phyloP scores from a whole-genome alignment of 2,113 vertebrate genomes.

The Scatophagus argus region DNA sequence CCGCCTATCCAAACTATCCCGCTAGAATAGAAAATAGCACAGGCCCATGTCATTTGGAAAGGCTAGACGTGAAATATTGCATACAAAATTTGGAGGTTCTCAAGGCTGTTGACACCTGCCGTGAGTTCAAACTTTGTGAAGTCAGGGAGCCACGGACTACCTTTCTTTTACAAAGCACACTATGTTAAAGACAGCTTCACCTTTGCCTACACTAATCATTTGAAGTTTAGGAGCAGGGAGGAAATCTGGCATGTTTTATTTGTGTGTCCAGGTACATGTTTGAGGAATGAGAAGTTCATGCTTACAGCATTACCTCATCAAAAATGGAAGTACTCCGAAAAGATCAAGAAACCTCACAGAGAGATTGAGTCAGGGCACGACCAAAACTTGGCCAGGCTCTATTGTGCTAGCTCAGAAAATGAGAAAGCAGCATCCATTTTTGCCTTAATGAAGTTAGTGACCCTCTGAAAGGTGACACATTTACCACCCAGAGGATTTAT shows the following conservation, averaged over 20 bases:
- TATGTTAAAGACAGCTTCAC: conserved; percentile 80
- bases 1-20: conserved; percentile 72
- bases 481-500: conserved; percentile 86
- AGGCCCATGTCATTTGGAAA: conserved; percentile 69
- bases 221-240: conserved; percentile 18
- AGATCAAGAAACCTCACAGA: conserved; percentile 65
- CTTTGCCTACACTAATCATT: conserved; percentile 80
- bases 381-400: conserved; percentile 63
- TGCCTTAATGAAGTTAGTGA: conserved; percentile 88
- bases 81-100: conserved; percentile 65
- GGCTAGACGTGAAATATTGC: conserved; percentile 77
- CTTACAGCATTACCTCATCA: conserved; percentile 68
- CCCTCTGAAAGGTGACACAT: conserved; percentile 88
- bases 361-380: conserved; percentile 67
- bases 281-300: conserved; percentile 57
- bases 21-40: conserved; percentile 77
- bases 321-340: conserved; percentile 68
- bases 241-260: conserved; percentile 14
- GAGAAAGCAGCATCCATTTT: conserved; percentile 82
- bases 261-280: conserved; percentile 5
- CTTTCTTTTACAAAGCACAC: conserved; percentile 79
- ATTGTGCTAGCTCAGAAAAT: conserved; percentile 78
- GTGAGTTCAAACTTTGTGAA: conserved; percentile 61
- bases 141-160: conserved; percentile 73
- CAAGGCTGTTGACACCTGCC: conserved; percentile 80